Base-by-base conservation (phyloP, 1,140 invertebrate species). In the Drosophila bifasciata region DNA sequence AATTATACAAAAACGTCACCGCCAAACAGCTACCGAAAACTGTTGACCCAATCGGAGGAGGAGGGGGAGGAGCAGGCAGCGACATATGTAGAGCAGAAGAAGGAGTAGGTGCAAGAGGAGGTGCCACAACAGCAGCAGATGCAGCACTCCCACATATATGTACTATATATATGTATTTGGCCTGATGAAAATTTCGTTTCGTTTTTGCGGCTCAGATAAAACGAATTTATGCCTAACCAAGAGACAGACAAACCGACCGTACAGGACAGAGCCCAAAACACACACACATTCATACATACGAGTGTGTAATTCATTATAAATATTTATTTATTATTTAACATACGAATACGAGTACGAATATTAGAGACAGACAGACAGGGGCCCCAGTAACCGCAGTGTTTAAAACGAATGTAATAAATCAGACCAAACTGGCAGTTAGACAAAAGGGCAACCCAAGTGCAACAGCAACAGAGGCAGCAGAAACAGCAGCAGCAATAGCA, bases 1-100 rank as follows among this genome's bases (percentile, higher is more conserved):
- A 89, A 89, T 89, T 89, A 89, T 89, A 89, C 85, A 89, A 89
- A 89, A 89, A 84, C 81, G 81, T 86, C 81, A 80, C 80, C 81
- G 80, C 81, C 76, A 85, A 85, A 85, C 81, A 85, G 77, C 81
- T 88, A 72, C 81, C 76, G 81, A 80, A 36, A 80, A 85, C 77
- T 80, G 81, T 86, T 85, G 80, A 84, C 80, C 79, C 75, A 84
- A 52, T 28, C 49, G 40, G 7, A 15, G 36, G 16, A 32, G 11
- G 9, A 11, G 32, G 3, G 11, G 49, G 28, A 36, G 32, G 32
- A 11, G 8, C 28, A 32, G 56, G 28, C 6, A 6, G 23, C 1
- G 7, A n/a, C n/a, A n/a, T n/a, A n/a, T n/a, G 23, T 5, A 6
- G 5, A 0, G 25, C 2, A 52, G 17, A 8, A n/a, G 36, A 19